Evolutionary conservation across 2,888 invertebrate species (phyloP).

Genomic region (Amitus sp.): DNA sequence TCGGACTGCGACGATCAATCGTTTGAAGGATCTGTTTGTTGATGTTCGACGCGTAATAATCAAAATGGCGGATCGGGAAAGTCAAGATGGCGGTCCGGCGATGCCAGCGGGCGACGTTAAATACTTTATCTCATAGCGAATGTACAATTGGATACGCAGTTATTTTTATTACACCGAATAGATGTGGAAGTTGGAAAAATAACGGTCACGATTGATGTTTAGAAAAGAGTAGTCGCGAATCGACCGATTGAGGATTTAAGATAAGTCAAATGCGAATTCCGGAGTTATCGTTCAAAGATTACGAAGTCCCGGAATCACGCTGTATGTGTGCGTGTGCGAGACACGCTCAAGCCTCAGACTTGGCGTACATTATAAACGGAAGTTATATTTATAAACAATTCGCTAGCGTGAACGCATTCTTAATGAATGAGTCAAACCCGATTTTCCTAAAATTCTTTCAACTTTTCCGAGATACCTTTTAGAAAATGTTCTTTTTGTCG

Average conservation of each 20-base stretch:
- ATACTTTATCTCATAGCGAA: conserved; percentile 50
- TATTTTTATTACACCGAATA: conserved; percentile 49
- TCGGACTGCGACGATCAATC: conserved; percentile 47
- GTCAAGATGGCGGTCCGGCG: conserved; percentile 40
- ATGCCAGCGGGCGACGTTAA: conserved; percentile 41
- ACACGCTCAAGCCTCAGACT: conserved; percentile 46
- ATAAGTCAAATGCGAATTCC: conserved; percentile 9
- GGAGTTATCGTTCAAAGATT: too few species aligned
- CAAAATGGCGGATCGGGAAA: neutral
- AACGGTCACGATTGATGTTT: conserved; percentile 12
- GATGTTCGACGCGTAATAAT: too few species aligned
- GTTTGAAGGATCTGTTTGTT: too few species aligned
- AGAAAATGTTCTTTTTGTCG: too few species aligned
- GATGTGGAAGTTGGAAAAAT: conserved; percentile 23
- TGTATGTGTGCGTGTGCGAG: conserved; percentile 43
- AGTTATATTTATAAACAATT: conserved; percentile 61
- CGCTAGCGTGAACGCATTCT: conserved; percentile 57
- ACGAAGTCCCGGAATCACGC: conserved; percentile 42
- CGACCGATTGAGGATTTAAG: conserved; percentile 15
- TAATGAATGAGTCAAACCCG: too few species aligned
- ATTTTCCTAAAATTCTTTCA: too few species aligned
- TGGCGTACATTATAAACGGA: conserved; percentile 53
- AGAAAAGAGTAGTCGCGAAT: neutral
- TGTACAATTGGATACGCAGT: conserved; percentile 46
- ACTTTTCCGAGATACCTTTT: too few species aligned